A percentile compares a stretch with the other conserved stretches of the same genome.
Evolutionary conservation across 2,113 vertebrate genomes (phyloP).

Genomic region (Gymnogyps californianus): DNA sequence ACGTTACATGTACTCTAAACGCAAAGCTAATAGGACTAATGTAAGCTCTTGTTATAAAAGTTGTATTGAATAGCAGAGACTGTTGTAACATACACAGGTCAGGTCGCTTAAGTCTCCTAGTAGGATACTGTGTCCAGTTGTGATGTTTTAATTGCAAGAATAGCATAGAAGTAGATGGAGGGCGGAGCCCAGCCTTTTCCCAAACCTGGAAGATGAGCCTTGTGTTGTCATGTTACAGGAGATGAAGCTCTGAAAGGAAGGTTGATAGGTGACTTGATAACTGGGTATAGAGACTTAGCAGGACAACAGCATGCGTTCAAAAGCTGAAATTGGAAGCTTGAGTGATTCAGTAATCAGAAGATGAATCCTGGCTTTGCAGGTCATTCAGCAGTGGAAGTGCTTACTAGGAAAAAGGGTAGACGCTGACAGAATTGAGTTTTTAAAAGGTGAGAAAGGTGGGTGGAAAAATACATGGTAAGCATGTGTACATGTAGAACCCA

Average conservation of each 20-base stretch:
- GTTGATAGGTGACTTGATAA: conserved; percentile 41
- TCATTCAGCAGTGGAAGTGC: neutral
- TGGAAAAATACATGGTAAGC: neutral
- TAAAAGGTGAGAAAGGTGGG: neutral
- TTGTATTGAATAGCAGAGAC: neutral
- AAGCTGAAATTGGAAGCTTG: conserved; percentile 50
- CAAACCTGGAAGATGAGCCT: neutral
- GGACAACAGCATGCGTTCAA: neutral
- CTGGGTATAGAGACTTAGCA: neutral
- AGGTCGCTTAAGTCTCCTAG: neutral
- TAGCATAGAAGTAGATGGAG: neutral
- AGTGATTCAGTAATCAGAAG: conserved; percentile 9
- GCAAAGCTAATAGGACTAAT: neutral
- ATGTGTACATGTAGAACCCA: neutral
- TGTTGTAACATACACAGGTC: neutral
- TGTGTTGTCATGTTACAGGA: conserved; percentile 16
- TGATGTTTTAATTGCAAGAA: neutral
- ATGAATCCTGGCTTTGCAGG: conserved; percentile 37
- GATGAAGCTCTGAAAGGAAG: conserved; percentile 41
- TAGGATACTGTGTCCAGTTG: neutral
- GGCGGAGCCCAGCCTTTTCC: neutral
- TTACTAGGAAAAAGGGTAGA: neutral
- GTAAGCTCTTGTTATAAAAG: neutral
- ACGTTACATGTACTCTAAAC: neutral
- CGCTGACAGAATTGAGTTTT: neutral